These are phyloP conservation scores for Erebia epiphron DNA, from an alignment of 2,888 invertebrate genomes.

Conservation along the genomic window DNA sequence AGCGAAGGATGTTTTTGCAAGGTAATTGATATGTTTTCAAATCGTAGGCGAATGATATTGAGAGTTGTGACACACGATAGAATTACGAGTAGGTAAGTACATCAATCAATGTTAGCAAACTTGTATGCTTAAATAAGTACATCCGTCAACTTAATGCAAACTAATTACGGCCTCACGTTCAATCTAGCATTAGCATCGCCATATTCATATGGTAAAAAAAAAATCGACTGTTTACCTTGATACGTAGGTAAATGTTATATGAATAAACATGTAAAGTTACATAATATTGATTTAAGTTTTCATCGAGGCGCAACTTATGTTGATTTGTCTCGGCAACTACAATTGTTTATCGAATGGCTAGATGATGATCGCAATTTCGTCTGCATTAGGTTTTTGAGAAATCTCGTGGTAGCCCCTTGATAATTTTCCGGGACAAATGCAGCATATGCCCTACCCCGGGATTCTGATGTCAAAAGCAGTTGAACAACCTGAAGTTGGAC, in stretches of 20 bases:
- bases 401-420: no score
- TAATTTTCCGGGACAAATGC: no score
- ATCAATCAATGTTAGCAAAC: background rate
- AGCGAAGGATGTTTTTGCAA: no score
- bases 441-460: no score
- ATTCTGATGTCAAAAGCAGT: no score
- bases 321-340: background rate
- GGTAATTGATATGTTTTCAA: background rate
- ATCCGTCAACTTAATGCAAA: slow-evolving; percentile 5
- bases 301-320: background rate
- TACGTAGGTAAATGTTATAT: background rate
- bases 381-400: no score
- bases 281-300: background rate
- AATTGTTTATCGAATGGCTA: background rate
- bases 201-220: background rate
- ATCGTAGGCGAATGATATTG: background rate
- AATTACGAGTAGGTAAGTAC: background rate
- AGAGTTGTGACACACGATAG: background rate
- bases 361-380: background rate
- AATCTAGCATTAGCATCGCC: background rate
- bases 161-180: background rate
- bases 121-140: background rate
- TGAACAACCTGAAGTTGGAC: no score
- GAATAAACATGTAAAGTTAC: slow-evolving; percentile 9
- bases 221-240: slow-evolving; percentile 10